Evolutionary conservation across 1,140 invertebrate species (phyloP), one percentile per base, ranked within the genome.

Genomic region (Hydropsyche tenuis): DNA sequence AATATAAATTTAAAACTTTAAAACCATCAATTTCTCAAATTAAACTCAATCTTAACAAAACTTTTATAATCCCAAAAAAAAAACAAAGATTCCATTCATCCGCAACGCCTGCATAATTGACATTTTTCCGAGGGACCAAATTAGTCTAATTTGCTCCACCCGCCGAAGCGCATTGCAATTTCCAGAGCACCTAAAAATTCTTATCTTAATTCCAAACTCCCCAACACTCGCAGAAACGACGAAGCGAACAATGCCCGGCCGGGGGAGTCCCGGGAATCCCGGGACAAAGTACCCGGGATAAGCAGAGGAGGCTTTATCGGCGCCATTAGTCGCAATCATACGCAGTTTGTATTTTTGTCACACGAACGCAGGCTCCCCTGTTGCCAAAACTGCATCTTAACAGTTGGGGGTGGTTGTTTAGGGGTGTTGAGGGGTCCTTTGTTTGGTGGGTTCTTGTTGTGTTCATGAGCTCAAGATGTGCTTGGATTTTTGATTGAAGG

Each of bases 291-390:
- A 45, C 37, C 20, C 20, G 6, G 37, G 22, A 68, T 56, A 20
- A 62, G 51, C 25, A 46, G 37, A 23, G 18, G 30, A 53, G 72
- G 63, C 66, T 77, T 77, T 77, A 77, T 77, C 73, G 75, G 72
- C 51, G 60, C 72, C 75, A 77, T 77, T 77, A 74, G 72, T 63
- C 48, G 64, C 72, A 72, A 77, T 73, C 75, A 77, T 77, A 74
- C 37, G 73, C 75, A 77, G 75, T 77, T 77, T 77, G 75, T 77
- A 77, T 73, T 73, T 77, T 77, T 72, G 75, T 77, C 75, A 77
- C 75, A 77, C 51, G 45, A 9, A 4, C 64, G 42, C 37, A 18
- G 11, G 63, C 42, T 25, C 22, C 30, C 42, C 51, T 25, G 18
- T 37, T 18, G 69, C 42, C 68, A n/a, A 45, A 9, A 62, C 9